Evolutionary conservation across 2,888 invertebrate species (phyloP).

Genomic region (Ganaspis brasiliensis): DNA sequence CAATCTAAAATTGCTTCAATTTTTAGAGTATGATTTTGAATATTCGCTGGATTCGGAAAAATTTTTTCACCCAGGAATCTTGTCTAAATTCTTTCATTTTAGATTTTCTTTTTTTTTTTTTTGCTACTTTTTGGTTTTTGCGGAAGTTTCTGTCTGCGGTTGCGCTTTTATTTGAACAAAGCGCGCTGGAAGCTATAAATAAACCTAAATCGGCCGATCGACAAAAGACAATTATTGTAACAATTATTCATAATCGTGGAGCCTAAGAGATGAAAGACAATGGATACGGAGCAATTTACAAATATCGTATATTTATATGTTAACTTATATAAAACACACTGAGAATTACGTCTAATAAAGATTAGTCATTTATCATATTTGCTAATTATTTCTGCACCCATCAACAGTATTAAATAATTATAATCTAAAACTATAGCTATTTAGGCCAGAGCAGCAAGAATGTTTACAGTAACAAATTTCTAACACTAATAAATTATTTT

Average conservation of each 20-base stretch:
- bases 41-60: neutral
- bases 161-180: neutral
- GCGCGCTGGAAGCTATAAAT: conserved; percentile 14
- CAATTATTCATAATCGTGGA: neutral
- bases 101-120: neutral
- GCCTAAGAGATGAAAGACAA: neutral
- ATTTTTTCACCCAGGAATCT: neutral
- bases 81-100: neutral
- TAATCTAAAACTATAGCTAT: conserved; percentile 5
- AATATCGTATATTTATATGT: neutral
- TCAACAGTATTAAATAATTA: neutral
- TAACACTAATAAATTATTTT: neutral
- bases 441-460: neutral
- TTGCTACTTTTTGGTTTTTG: neutral
- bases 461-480: neutral
- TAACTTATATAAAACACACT: too few species aligned
- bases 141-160: neutral
- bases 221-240: neutral
- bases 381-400: neutral
- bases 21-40: too few species aligned
- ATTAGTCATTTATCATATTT: neutral
- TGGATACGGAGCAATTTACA: neutral
- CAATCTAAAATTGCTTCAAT: too few species aligned
- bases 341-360: neutral
- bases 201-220: neutral